phyloP scores from a whole-genome alignment of 2,113 vertebrate genomes.

The Cariama cristata region DNA sequence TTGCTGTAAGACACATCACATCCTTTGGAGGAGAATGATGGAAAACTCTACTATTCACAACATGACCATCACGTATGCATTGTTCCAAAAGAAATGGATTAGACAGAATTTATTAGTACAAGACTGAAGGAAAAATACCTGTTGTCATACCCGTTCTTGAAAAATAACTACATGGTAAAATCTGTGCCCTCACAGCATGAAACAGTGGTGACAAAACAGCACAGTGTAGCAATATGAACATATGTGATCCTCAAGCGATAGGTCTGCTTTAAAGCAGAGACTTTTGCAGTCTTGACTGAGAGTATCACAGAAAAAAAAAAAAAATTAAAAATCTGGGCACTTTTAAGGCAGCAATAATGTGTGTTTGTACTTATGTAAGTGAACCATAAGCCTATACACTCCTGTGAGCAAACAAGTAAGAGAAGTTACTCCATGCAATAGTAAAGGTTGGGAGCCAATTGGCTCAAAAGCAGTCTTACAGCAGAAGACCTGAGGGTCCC shows the following conservation, averaged over 20 bases:
- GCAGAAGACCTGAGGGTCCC: background rate
- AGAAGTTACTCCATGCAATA: background rate
- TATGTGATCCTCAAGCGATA: background rate
- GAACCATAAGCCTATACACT: background rate
- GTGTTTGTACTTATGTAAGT: background rate
- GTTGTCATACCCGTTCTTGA: background rate
- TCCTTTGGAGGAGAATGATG: background rate
- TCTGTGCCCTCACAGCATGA: background rate
- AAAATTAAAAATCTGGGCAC: background rate
- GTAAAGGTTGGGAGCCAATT: background rate
- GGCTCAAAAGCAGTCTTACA: background rate
- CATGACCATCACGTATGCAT: rapidly evolving
- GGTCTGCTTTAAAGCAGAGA: background rate
- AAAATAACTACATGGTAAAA: background rate
- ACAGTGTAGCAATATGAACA: background rate
- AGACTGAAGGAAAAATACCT: background rate
- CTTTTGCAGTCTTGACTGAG: background rate
- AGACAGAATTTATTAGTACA: background rate
- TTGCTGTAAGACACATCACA: background rate
- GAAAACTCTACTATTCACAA: background rate
- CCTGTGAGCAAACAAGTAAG: background rate
- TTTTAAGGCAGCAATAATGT: background rate
- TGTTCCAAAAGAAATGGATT: background rate
- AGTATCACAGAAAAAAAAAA: background rate
- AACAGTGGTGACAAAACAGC: background rate